These are phyloP conservation scores for Monomorium pharaonis DNA, from an alignment of 1,140 invertebrate genomes.

Conservation along the genomic window DNA sequence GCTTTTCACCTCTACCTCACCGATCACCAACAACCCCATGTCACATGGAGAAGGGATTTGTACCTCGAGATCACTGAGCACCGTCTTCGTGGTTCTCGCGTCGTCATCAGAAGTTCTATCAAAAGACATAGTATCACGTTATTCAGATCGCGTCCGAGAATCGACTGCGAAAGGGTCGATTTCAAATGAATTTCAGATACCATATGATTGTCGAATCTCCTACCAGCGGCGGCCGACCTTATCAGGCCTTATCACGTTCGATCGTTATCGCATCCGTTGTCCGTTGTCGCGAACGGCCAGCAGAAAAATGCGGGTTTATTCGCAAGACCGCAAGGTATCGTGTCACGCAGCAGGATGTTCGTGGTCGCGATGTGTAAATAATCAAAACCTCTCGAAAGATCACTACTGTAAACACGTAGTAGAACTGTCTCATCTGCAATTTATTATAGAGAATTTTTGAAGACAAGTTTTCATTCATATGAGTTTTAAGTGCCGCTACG, in stretches of 20 bases:
- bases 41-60: too few relatives aligned
- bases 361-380: not conserved
- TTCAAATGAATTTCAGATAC: not conserved
- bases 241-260: slow-evolving; percentile 39
- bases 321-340: not conserved
- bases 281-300: not conserved
- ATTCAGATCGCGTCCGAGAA: not conserved
- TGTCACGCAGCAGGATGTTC: not conserved
- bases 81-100: too few relatives aligned
- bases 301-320: not conserved
- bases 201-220: not conserved
- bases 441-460: not conserved
- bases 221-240: not conserved
- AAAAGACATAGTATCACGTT: not conserved
- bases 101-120: not conserved
- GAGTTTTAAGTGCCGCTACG: not conserved
- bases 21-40: too few relatives aligned
- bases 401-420: not conserved
- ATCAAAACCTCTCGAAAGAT: not conserved
- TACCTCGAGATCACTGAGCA: not conserved
- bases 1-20: too few relatives aligned
- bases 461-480: not conserved
- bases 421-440: not conserved
- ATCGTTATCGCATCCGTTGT: not conserved
- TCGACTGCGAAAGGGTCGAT: not conserved